phyloP scores from a whole-genome alignment of 2,113 vertebrate genomes.

The Centropus unirufus region DNA sequence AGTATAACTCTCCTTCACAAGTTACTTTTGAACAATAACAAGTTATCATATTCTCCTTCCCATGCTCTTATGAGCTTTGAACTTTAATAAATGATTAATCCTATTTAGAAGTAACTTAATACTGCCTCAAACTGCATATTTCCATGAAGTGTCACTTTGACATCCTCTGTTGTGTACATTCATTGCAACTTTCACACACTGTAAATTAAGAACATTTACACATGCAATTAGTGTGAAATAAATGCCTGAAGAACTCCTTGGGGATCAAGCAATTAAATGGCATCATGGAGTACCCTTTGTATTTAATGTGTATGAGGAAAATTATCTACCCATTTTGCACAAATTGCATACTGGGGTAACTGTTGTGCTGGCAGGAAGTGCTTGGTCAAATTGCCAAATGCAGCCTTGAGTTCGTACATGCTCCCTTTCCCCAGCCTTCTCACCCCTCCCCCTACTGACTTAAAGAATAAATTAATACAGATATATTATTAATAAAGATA shows the following conservation, averaged over 20 bases:
- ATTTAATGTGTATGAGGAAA: slow-evolving; percentile 31
- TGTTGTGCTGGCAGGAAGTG: slow-evolving; percentile 7
- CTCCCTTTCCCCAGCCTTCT: neutral
- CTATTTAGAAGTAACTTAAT: slow-evolving; percentile 40
- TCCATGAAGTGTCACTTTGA: slow-evolving; percentile 43
- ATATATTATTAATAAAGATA: neutral
- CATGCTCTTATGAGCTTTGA: neutral
- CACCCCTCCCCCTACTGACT: neutral
- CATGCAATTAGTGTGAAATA: slow-evolving; percentile 67
- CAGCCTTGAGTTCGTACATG: neutral
- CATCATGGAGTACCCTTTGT: slow-evolving; percentile 59
- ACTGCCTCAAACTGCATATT: slow-evolving; percentile 27
- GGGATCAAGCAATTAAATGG: slow-evolving; percentile 61
- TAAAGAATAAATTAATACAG: slow-evolving; percentile 1
- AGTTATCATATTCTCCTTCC: neutral
- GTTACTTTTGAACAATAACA: slow-evolving; percentile 6
- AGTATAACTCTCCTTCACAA: neutral
- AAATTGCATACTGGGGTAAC: slow-evolving; percentile 8
- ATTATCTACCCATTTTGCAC: slow-evolving; percentile 7
- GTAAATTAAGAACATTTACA: slow-evolving; percentile 66
- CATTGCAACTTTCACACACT: slow-evolving; percentile 58
- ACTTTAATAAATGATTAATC: slow-evolving; percentile 57
- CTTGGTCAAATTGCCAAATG: neutral
- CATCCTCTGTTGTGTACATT: slow-evolving; percentile 41
- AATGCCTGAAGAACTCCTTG: slow-evolving; percentile 47